A percentile compares a stretch with the other conserved stretches of the same genome.
phyloP scores from a whole-genome alignment of 2,888 invertebrate species.

The Ophraella communa region DNA sequence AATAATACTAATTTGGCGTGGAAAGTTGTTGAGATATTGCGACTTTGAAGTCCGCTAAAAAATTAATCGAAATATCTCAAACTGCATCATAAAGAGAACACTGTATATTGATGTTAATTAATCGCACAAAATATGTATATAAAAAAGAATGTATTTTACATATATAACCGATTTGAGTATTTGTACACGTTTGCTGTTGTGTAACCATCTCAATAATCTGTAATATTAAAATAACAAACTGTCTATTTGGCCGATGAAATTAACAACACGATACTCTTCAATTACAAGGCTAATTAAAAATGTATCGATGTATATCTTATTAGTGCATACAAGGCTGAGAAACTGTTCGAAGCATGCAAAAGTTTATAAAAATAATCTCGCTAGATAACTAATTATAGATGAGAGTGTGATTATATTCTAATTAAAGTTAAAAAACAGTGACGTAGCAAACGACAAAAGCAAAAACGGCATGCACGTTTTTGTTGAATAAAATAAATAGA shows the following conservation, averaged over 20 bases:
- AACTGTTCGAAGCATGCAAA: conserved; percentile 24
- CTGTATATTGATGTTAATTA: too few relatives aligned
- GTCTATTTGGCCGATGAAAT: neutral
- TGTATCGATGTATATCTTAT: conserved; percentile 30
- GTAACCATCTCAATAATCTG: neutral
- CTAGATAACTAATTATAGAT: conserved; percentile 15
- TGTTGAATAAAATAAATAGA: neutral
- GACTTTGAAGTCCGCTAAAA: too few relatives aligned
- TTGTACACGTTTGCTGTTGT: neutral
- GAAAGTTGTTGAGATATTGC: too few relatives aligned
- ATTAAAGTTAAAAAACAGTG: conserved; percentile 7
- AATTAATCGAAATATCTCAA: too few relatives aligned
- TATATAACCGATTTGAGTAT: neutral
- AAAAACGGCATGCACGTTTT: neutral
- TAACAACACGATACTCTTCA: conserved; percentile 2
- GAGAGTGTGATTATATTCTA: conserved; percentile 11
- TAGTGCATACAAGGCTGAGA: conserved; percentile 27
- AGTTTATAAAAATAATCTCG: conserved; percentile 14
- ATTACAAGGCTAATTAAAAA: conserved; percentile 20
- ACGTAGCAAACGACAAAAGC: neutral
- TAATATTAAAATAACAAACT: neutral
- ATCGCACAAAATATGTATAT: neutral
- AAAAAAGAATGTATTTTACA: neutral
- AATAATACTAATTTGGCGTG: too few relatives aligned
- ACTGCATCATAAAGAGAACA: too few relatives aligned